Conservation (phyloP, 2,797 vertebrate genomes). For the Craterocephalus amniculus region DNA sequence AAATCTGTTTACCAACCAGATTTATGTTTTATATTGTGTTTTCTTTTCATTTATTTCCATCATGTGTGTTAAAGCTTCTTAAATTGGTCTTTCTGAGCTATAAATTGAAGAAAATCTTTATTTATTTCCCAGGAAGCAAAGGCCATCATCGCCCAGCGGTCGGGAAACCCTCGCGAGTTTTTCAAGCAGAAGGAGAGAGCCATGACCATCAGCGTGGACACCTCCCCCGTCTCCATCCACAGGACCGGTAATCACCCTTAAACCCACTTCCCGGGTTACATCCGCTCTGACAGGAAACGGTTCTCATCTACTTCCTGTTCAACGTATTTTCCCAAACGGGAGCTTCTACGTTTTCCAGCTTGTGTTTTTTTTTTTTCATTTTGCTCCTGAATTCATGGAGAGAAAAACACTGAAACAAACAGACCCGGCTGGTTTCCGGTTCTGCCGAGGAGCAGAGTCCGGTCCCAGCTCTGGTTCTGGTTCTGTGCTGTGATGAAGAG, state of each 20-base stretch:
- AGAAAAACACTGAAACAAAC: background rate
- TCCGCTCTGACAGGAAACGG: background rate
- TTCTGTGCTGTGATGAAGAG: background rate
- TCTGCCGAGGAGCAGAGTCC: background rate
- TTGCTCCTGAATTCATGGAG: background rate
- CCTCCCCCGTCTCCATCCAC: slow-evolving; percentile 86
- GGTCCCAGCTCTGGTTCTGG: background rate
- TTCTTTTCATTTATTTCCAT: no score
- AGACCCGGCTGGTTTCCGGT: background rate
- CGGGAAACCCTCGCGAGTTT: slow-evolving; percentile 94
- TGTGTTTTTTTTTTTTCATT: background rate
- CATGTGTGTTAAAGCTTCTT: no score
- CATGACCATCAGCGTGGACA: slow-evolving; percentile 85
- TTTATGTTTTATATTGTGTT: no score
- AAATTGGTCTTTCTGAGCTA: background rate
- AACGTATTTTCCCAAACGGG: background rate
- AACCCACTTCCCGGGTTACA: background rate
- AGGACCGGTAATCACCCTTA: slow-evolving; percentile 85
- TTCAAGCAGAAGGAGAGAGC: slow-evolving; percentile 95
- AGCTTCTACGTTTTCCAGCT: background rate
- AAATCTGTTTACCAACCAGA: no score
- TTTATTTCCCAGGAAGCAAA: slow-evolving; percentile 89
- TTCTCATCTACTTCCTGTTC: background rate
- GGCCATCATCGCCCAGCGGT: slow-evolving; percentile 95
- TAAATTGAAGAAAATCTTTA: background rate